Conservation (phyloP, 2,888 invertebrate genomes). For the Lasius fuliginosus region DNA sequence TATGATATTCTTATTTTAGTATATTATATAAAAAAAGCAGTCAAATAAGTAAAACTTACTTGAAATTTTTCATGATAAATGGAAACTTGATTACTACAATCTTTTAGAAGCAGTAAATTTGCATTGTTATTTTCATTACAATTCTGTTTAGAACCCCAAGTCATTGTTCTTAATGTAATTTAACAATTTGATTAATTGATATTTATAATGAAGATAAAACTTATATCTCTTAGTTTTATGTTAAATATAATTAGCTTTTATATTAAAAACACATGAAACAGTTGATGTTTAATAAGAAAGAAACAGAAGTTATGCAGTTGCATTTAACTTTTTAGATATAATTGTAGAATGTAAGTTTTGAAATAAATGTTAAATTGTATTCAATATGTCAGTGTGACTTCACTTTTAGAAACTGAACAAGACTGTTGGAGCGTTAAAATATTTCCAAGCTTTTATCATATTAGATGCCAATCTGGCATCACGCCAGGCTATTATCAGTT, state of each 20-base stretch:
- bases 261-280: not conserved
- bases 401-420: not conserved
- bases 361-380: not conserved
- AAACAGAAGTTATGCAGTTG: not conserved
- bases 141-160: slow-evolving; percentile 70
- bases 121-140: slow-evolving; percentile 53
- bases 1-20: not conserved
- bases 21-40: slow-evolving; percentile 8
- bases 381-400: not conserved
- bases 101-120: slow-evolving; percentile 58
- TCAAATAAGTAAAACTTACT: slow-evolving; percentile 64
- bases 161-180: slow-evolving; percentile 61
- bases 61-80: slow-evolving; percentile 66
- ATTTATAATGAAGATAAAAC: not conserved
- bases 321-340: not conserved
- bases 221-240: not conserved
- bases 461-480: slow-evolving; percentile 63
- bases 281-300: slow-evolving; percentile 1
- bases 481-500: slow-evolving; percentile 65
- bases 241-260: not conserved
- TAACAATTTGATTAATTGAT: not conserved
- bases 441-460: slow-evolving; percentile 60
- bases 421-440: slow-evolving; percentile 33
- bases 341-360: not conserved
- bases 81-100: slow-evolving; percentile 63